Evolutionary conservation across 2,888 invertebrate species (phyloP), one percentile per base, ranked within the genome.

Genomic region (Aspidiotus destructor): DNA sequence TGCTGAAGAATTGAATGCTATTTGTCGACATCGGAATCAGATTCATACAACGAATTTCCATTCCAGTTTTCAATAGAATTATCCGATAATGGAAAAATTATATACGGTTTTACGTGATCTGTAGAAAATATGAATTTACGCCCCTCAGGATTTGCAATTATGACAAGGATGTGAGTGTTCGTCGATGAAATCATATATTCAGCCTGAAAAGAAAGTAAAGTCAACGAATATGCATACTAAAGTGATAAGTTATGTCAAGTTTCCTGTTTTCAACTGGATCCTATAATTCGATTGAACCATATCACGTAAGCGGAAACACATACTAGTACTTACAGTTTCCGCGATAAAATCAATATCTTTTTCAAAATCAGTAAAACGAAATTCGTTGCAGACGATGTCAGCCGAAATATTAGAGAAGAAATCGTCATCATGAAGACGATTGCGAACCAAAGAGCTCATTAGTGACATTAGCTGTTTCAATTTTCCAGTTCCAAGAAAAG

Each of bases 41-140:
- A 67, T 58, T 67, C 67, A 11, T 67, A 67, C 60, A 67, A 67
- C 67, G 67, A 58, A 55, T 71, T 70, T 8, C 71, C 71, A 28
- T 70, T 65, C 64, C 71, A 71, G 13, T 70, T 68, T 53, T 71
- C 68, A 11, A 71, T 71, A 10, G 70, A 68, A n/a, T 62, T 70
- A 40, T 63, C 58, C 58, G 70, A 68, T 28, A 70, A 70, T 42
- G 70, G 68, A 3, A 70, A 71, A 41, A 68, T 70, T 10, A 71
- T 64, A 54, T 71, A 71, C 10, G 71, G 71, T 53, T 70, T 68
- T 52, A 71, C 62, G 62, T 70, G 71, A 52, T 70, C 70, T 41
- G 71, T 70, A n/a, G 71, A 70, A 65, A 71, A 71, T 48, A 71
- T 71, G 44, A 70, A 71, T 57, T 71, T 71, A 52, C 71, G 67